Evolutionary conservation across 2,888 invertebrate genomes (phyloP).

Genomic region (Cyrtodaria siliqua): DNA sequence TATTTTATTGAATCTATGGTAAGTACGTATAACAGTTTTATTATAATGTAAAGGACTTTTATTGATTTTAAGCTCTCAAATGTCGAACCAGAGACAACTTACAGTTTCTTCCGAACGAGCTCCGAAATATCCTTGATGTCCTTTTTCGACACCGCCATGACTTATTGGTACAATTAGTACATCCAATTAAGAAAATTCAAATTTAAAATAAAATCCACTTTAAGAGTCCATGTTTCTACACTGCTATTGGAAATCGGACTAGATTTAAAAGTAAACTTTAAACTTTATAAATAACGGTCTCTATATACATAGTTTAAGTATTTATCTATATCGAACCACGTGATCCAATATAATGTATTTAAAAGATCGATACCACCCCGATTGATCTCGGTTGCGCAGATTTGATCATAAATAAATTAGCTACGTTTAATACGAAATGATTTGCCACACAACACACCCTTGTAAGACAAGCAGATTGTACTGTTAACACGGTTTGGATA

Average conservation of each 20-base stretch:
- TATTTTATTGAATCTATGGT: too few relatives aligned
- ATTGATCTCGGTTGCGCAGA: too few relatives aligned
- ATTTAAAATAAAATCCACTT: conserved; percentile 9
- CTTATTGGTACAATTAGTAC: neutral
- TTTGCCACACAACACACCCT: too few relatives aligned
- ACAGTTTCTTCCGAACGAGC: conserved; percentile 59
- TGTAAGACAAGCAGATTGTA: too few relatives aligned
- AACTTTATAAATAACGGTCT: conserved; percentile 12
- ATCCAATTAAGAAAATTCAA: neutral
- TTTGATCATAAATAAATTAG: too few relatives aligned
- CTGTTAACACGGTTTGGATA: conserved; percentile 18
- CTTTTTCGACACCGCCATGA: conserved; percentile 55
- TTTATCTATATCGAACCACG: too few relatives aligned
- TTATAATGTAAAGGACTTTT: too few relatives aligned
- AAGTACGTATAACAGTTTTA: too few relatives aligned
- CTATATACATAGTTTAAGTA: conserved; percentile 20
- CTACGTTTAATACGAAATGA: too few relatives aligned
- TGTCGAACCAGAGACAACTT: conserved; percentile 47
- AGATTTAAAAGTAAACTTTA: conserved; percentile 10
- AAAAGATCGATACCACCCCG: too few relatives aligned
- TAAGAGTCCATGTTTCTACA: conserved; percentile 10
- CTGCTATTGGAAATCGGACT: neutral
- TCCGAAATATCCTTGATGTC: conserved; percentile 61
- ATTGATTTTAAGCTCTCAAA: too few relatives aligned
- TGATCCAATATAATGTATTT: too few relatives aligned